Conservation (phyloP, 2,797 vertebrate genomes). For the Melanotaenia maccullochi region DNA sequence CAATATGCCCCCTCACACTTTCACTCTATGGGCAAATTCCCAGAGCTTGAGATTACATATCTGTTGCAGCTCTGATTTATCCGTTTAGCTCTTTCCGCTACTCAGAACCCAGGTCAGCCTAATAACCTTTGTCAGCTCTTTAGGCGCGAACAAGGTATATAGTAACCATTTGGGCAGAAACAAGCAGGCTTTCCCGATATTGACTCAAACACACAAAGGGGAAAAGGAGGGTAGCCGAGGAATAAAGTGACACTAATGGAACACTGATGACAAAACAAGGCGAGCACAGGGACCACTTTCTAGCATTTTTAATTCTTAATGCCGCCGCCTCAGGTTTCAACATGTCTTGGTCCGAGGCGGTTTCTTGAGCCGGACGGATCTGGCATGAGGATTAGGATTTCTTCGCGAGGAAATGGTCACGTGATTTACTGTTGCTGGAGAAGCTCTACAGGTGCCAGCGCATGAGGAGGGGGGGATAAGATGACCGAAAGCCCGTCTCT, state of each 20-base stretch:
- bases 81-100: slow-evolving; percentile 49
- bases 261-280: slow-evolving; percentile 87
- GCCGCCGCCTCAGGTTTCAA: slow-evolving; percentile 84
- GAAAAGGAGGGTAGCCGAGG: slow-evolving; percentile 74
- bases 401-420: slow-evolving; percentile 84
- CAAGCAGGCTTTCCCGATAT: slow-evolving; percentile 84
- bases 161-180: slow-evolving; percentile 86
- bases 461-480: slow-evolving; percentile 74
- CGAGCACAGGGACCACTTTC: slow-evolving; percentile 84
- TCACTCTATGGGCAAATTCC: slow-evolving; percentile 36
- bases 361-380: slow-evolving; percentile 70
- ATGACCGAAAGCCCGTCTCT: slow-evolving; percentile 76
- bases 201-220: slow-evolving; percentile 76
- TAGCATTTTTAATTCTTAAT: slow-evolving; percentile 84
- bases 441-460: slow-evolving; percentile 80
- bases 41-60: slow-evolving; percentile 61
- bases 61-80: slow-evolving; percentile 62
- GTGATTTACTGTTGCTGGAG: slow-evolving; percentile 88
- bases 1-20: slow-evolving; percentile 22
- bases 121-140: slow-evolving; percentile 83
- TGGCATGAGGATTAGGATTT: slow-evolving; percentile 81
- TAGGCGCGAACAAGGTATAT: slow-evolving; percentile 86
- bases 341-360: slow-evolving; percentile 73
- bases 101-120: slow-evolving; percentile 62
- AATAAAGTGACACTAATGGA: slow-evolving; percentile 90